Percentiles rank a stretch among this genome's conserved stretches.
These are phyloP conservation scores for Egretta garzetta DNA, from an alignment of 2,113 vertebrate species.

Conservation along the genomic window DNA sequence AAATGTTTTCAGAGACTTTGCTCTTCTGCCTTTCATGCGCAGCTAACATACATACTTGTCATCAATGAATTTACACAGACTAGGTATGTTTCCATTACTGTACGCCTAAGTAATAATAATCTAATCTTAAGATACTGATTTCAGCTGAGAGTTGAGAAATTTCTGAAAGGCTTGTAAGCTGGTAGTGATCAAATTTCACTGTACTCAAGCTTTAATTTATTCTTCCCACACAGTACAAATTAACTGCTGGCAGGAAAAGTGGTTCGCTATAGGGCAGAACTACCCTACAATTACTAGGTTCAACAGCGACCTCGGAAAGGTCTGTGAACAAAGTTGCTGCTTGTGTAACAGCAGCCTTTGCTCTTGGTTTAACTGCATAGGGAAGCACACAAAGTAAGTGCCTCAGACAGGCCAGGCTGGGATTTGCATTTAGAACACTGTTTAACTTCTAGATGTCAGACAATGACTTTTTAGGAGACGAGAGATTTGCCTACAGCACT, in stretches of 20 bases:
- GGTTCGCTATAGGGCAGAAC: not conserved
- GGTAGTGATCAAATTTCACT: not conserved
- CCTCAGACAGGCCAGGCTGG: not conserved
- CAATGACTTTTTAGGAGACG: not conserved
- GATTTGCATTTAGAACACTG: not conserved
- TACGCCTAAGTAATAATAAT: not conserved
- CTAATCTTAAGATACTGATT: not conserved
- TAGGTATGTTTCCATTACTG: not conserved
- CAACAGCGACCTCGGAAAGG: not conserved
- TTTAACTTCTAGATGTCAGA: not conserved
- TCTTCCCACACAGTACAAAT: not conserved
- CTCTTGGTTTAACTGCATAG: not conserved
- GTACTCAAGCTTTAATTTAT: not conserved
- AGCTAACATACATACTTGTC: not conserved
- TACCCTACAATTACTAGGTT: not conserved
- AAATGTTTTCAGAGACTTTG: not conserved
- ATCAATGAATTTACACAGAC: not conserved
- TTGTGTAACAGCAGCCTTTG: not conserved
- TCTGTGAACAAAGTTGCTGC: not conserved
- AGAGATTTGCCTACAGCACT: not conserved
- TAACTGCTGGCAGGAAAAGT: not conserved
- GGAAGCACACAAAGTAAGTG: not conserved
- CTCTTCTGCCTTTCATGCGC: not conserved
- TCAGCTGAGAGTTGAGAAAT: not conserved
- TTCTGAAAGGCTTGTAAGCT: not conserved